Evolutionary conservation across 2,797 vertebrate genomes (phyloP).

Genomic region (Margarornis squamiger): DNA sequence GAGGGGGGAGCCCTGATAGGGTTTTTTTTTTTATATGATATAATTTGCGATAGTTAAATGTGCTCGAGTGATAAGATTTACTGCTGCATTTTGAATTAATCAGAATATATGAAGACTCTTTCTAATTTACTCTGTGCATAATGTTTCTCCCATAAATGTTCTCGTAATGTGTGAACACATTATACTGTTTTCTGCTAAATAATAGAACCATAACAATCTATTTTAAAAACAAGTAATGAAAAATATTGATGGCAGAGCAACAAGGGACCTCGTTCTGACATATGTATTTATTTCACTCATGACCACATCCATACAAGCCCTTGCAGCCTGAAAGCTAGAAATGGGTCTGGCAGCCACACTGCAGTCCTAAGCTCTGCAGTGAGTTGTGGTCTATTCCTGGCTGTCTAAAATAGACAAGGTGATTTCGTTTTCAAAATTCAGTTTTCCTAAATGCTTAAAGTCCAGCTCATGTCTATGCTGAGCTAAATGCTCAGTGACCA

Average conservation of each 20-base stretch:
- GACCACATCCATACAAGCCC: constrained; percentile 2
- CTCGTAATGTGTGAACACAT: constrained; percentile 58
- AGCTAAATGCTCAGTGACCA: not conserved
- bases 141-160: constrained; percentile 55
- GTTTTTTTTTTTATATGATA: not conserved
- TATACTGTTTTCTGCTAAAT: constrained; percentile 60
- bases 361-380: not conserved
- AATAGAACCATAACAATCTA: constrained; percentile 64
- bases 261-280: constrained; percentile 1
- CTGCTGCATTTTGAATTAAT: constrained; percentile 65
- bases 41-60: constrained; percentile 58
- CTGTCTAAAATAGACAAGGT: not conserved
- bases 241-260: constrained; percentile 55
- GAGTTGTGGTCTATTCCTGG: not conserved
- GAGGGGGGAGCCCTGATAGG: not conserved
- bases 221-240: constrained; percentile 64
- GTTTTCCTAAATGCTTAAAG: not conserved
- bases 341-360: not conserved
- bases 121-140: constrained; percentile 39
- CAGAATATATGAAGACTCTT: constrained; percentile 46
- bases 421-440: not conserved
- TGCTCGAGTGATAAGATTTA: constrained; percentile 51
- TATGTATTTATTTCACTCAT: constrained; percentile 21
- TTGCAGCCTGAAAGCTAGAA: not conserved
- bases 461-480: not conserved